Evolutionary conservation across 2,888 invertebrate genomes (phyloP), one percentile per base, ranked within the genome.

Genomic region (Pomacea canaliculata): DNA sequence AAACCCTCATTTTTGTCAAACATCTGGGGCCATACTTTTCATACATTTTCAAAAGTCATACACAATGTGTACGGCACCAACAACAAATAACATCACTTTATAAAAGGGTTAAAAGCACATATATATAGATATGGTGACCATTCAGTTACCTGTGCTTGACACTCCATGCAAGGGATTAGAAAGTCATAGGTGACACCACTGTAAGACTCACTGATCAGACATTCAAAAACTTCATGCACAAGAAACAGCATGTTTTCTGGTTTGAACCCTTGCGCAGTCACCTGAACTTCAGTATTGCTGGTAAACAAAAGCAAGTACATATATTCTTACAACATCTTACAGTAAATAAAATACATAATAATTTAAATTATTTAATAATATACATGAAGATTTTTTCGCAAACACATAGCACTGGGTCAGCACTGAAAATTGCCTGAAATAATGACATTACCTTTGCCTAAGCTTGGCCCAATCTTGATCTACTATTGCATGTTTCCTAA

Each of bases 171-270:
- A 5, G 91, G 91, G 9, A 90, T 81, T 60, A 80, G 81, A 82
- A 86, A 89, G 72, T 90, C 90, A 76, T 90, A 91, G 23, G 84
- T 83, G 18, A 90, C 89, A 16, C 90, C 90, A 73, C 84, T 77
- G 83, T 90, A 91, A 9, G 89, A 89, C 77, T 90, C 89, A 4
- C 83, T 78, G 37, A 90, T 90, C 70, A 91, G 84, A 18, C 85
- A 83, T 79, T 90, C 90, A 66, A 90, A 83, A 48, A 90, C 89
- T 80, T 91, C 90, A 81, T 91, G 90, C 13, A 90, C 86, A 51
- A 90, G 78, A 77, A 90, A 87, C n/a, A 90, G 76, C 16, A 90
- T 85, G 80, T 90, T 90, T 80, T 90, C 90, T 63, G 91, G 90
- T 23, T 85, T 83, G 73, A 83, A 84, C 9, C 90, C 90, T 68